phyloP scores from a whole-genome alignment of 2,888 invertebrate genomes.

The Petrolisthes manimaculis region DNA sequence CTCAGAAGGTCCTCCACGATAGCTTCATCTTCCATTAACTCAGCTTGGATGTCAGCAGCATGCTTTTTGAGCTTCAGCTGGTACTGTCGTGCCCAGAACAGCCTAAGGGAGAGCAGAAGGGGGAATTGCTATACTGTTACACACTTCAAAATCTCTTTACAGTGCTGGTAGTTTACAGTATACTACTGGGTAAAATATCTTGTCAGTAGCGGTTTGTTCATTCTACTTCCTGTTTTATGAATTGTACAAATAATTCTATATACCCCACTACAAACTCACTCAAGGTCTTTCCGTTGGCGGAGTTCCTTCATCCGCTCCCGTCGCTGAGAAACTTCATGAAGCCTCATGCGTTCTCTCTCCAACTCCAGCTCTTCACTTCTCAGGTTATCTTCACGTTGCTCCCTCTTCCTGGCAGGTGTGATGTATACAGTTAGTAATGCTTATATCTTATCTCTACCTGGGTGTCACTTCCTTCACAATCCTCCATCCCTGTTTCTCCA shows the following conservation, averaged over 20 bases:
- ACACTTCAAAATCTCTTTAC: neutral
- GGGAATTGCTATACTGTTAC: too few species aligned
- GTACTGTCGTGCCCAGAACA: slow-evolving; percentile 64
- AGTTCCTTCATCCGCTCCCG: slow-evolving; percentile 42
- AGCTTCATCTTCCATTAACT: slow-evolving; percentile 54
- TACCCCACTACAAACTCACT: slow-evolving; percentile 22
- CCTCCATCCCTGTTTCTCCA: too few species aligned
- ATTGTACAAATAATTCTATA: too few species aligned
- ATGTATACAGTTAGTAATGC: too few species aligned
- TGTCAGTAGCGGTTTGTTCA: neutral
- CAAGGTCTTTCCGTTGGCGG: slow-evolving; percentile 45
- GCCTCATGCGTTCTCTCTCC: slow-evolving; percentile 36
- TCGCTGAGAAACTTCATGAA: slow-evolving; percentile 52
- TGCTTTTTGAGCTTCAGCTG: slow-evolving; percentile 61
- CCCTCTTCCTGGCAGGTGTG: slow-evolving; percentile 24
- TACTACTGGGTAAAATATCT: neutral
- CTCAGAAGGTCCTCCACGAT: slow-evolving; percentile 56
- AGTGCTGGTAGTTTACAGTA: neutral
- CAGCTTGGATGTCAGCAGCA: slow-evolving; percentile 55
- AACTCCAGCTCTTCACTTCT: slow-evolving; percentile 34
- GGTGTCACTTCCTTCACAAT: too few species aligned
- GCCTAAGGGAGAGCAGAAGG: slow-evolving; percentile 12
- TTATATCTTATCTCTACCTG: too few species aligned
- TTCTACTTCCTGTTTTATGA: too few species aligned
- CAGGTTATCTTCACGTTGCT: slow-evolving; percentile 28